These are phyloP conservation scores for Bergia sp. DNA, from an alignment of 92 coral and sea anemone genomes.

Conservation along the genomic window DNA sequence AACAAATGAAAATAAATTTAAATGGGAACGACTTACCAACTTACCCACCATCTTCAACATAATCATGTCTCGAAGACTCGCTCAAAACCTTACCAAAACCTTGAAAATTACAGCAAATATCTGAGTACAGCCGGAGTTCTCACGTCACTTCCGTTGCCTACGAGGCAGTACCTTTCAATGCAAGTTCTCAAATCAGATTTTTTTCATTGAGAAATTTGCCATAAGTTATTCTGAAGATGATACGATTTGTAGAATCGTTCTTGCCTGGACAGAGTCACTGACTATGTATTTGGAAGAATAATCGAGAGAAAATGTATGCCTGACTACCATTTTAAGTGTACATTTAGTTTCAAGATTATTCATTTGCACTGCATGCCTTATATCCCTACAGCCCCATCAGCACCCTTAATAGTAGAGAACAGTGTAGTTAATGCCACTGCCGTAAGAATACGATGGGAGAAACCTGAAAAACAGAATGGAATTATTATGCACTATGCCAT, in stretches of 20 bases:
- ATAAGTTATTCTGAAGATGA: too few species aligned
- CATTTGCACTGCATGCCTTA: not conserved
- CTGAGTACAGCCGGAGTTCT: not conserved
- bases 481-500: slow-evolving; percentile 72
- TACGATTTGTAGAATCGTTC: too few species aligned
- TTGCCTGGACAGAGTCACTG: not conserved
- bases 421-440: slow-evolving; percentile 70
- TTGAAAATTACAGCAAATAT: not conserved
- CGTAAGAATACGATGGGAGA: slow-evolving; percentile 67
- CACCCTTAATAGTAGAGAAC: slow-evolving; percentile 58
- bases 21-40: not conserved
- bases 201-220: too few species aligned
- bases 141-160: not conserved
- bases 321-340: not conserved
- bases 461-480: slow-evolving; percentile 81
- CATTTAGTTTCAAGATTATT: not conserved
- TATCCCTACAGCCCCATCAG: slow-evolving; percentile 72
- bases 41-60: too few species aligned
- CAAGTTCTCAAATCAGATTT: too few species aligned
- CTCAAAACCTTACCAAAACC: not conserved
- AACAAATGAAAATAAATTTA: too few species aligned
- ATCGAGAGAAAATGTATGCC: not conserved
- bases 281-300: not conserved
- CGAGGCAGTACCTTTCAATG: too few species aligned
- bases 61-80: too few species aligned